These are phyloP conservation scores for Rhea americana DNA, from an alignment of 2,113 vertebrate species.

Conservation along the genomic window DNA sequence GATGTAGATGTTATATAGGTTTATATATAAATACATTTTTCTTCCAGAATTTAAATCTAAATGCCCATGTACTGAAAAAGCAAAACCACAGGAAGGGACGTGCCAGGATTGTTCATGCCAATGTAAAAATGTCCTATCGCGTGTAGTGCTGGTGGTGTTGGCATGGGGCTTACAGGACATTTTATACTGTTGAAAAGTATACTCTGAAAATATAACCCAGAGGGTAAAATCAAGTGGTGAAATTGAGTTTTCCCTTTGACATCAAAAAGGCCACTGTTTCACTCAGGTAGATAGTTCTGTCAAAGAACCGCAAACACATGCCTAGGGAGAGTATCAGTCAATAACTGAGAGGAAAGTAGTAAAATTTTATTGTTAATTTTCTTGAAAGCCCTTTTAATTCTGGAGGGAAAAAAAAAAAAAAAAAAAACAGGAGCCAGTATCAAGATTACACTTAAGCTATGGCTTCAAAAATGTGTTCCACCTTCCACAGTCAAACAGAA, in stretches of 20 bases:
- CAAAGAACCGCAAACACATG: neutral
- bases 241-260: slow-evolving; percentile 17
- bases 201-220: slow-evolving; percentile 25
- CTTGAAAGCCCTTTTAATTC: neutral
- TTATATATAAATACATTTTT: slow-evolving; percentile 1
- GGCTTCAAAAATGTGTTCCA: neutral
- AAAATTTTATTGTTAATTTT: slow-evolving; percentile 20
- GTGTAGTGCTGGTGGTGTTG: neutral
- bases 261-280: neutral
- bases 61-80: slow-evolving; percentile 24
- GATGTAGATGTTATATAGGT: neutral
- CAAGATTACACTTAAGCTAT: neutral
- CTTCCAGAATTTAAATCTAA: neutral
- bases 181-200: slow-evolving; percentile 29
- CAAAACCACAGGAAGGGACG: slow-evolving; percentile 54
- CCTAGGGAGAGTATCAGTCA: slow-evolving; percentile 1
- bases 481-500: neutral
- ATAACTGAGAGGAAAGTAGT: slow-evolving; percentile 10
- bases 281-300: neutral
- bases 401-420: neutral
- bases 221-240: slow-evolving; percentile 17
- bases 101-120: slow-evolving; percentile 13
- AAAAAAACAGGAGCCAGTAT: neutral
- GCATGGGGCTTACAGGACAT: slow-evolving; percentile 11
- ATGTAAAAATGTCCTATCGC: slow-evolving; percentile 15